These are phyloP conservation scores for Crocuta crocuta DNA, from an alignment of 2,113 vertebrate species.

Conservation along the genomic window DNA sequence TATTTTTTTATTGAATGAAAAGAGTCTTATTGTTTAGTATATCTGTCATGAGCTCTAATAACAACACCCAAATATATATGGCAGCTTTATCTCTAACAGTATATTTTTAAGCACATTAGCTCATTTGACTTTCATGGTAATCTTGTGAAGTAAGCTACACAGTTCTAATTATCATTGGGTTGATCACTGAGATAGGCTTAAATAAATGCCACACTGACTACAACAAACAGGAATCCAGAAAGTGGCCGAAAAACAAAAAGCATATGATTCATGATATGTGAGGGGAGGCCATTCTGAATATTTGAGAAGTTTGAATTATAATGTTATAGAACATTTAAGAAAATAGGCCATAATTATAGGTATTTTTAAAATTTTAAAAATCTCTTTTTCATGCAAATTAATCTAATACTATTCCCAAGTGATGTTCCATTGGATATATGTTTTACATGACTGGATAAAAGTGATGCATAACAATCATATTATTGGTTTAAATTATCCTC, in stretches of 20 bases:
- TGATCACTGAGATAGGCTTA: not conserved
- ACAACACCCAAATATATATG: not conserved
- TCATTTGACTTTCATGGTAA: not conserved
- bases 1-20: not conserved
- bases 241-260: not conserved
- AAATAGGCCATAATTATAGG: not conserved
- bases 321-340: not conserved
- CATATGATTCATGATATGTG: not conserved
- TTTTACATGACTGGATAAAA: not conserved
- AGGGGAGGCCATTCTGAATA: not conserved
- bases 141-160: not conserved
- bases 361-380: not conserved
- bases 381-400: not conserved
- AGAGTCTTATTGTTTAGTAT: not conserved
- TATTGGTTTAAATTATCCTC: not conserved
- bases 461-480: not conserved
- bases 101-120: not conserved
- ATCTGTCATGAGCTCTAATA: not conserved
- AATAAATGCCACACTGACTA: not conserved
- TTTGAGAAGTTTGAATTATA: not conserved
- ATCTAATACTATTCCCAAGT: not conserved
- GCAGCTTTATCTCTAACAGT: not conserved
- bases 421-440: not conserved
- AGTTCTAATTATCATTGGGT: not conserved
- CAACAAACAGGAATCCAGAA: not conserved